Conservation (phyloP, 2,797 vertebrate genomes). For the Gephyroberyx darwinii region DNA sequence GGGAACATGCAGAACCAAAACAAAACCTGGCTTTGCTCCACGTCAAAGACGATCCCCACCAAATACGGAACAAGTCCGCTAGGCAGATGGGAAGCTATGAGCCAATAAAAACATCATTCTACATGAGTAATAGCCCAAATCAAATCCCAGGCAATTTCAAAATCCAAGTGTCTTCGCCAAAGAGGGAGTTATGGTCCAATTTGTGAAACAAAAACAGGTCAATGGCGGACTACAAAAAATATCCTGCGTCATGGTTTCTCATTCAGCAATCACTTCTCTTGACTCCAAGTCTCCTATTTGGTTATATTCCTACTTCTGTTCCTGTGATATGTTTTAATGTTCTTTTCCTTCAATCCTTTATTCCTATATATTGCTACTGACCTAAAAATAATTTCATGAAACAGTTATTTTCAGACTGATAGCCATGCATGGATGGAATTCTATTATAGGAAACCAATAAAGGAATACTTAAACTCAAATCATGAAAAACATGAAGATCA, state of each 20-base stretch:
- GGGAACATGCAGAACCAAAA: slow-evolving; percentile 57
- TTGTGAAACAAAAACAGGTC: slow-evolving; percentile 48
- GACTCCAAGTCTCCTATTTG: not conserved
- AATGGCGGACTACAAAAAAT: slow-evolving; percentile 6
- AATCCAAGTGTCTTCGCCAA: slow-evolving; percentile 33
- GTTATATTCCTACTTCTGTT: not conserved
- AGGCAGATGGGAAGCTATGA: slow-evolving; percentile 26
- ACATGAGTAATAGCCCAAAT: slow-evolving; percentile 38
- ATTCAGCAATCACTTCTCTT: slow-evolving; percentile 26
- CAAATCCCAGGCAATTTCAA: slow-evolving; percentile 35
- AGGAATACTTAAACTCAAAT: slow-evolving; percentile 1
- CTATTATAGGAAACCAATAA: too few species aligned
- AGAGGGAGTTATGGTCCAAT: slow-evolving; percentile 22
- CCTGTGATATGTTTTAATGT: not conserved
- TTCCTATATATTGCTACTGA: slow-evolving; percentile 41
- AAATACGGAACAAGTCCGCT: slow-evolving; percentile 37
- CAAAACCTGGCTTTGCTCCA: slow-evolving; percentile 41
- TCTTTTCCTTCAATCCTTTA: slow-evolving; percentile 18
- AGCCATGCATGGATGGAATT: too few species aligned
- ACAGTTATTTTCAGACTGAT: too few species aligned
- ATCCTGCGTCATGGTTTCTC: slow-evolving; percentile 16
- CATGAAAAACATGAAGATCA: not conserved
- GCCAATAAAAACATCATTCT: slow-evolving; percentile 43
- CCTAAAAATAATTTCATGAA: not conserved
- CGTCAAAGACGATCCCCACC: slow-evolving; percentile 32